Evolutionary conservation across 1,140 invertebrate genomes (phyloP).

Genomic region (Rhopalosiphum padi): DNA sequence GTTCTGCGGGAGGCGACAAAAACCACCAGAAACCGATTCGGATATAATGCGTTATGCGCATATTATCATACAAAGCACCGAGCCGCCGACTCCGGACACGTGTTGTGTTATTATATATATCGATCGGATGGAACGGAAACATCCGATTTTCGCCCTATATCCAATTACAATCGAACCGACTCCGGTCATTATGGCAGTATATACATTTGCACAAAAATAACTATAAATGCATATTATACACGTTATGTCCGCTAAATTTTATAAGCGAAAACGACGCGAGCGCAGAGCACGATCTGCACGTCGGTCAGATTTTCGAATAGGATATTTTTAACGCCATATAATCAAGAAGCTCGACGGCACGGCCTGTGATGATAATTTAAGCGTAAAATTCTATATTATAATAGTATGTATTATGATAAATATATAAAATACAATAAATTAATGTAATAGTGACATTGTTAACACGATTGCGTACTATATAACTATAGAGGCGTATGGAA

Average conservation of each 20-base stretch:
- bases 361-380: too few species aligned
- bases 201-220: neutral
- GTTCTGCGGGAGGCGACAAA: neutral
- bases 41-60: neutral
- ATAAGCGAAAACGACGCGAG: neutral
- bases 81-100: neutral
- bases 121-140: neutral
- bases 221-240: neutral
- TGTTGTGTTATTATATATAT: neutral
- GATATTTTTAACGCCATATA: too few species aligned
- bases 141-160: constrained; percentile 5
- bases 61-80: neutral
- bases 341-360: too few species aligned
- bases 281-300: neutral
- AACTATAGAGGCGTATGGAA: too few species aligned
- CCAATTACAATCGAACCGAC: constrained; percentile 41
- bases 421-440: too few species aligned
- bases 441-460: too few species aligned
- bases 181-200: neutral
- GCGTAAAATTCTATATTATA: too few species aligned
- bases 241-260: neutral
- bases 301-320: neutral
- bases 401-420: too few species aligned
- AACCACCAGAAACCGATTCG: constrained; percentile 14
- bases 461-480: too few species aligned